These are phyloP conservation scores for Poeciliopsis turrubarensis DNA, from an alignment of 2,113 vertebrate species.

Conservation along the genomic window DNA sequence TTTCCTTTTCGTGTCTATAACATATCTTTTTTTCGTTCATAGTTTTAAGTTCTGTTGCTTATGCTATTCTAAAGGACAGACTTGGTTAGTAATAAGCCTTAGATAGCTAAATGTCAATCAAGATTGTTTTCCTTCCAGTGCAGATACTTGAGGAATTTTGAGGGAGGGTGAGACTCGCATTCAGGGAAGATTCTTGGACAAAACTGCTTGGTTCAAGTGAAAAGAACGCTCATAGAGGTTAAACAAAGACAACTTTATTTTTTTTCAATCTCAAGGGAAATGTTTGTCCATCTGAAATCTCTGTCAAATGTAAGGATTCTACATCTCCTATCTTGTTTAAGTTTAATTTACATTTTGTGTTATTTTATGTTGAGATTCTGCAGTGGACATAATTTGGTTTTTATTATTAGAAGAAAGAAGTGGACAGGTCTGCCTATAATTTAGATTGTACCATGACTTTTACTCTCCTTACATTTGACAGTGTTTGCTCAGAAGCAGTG, in stretches of 20 bases:
- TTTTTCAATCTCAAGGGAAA: not conserved
- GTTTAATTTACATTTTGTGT: not conserved
- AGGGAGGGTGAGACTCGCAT: constrained; percentile 64
- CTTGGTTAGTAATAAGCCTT: constrained; percentile 71
- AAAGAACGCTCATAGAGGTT: constrained; percentile 24
- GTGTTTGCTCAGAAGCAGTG: too few species aligned
- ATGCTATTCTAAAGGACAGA: constrained; percentile 65
- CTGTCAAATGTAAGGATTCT: not conserved
- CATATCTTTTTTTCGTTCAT: constrained; percentile 65
- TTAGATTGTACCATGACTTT: not conserved
- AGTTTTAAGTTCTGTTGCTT: constrained; percentile 70
- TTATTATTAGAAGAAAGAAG: not conserved
- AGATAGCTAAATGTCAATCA: constrained; percentile 80
- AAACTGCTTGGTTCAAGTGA: constrained; percentile 33
- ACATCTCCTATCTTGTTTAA: not conserved
- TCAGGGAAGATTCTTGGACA: constrained; percentile 48
- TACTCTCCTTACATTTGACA: too few species aligned
- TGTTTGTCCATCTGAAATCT: not conserved
- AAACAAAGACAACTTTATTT: not conserved
- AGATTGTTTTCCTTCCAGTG: constrained; percentile 73
- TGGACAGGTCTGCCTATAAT: not conserved
- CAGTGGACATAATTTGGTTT: not conserved
- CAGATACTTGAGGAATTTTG: constrained; percentile 75
- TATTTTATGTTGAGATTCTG: not conserved
- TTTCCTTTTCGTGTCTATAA: constrained; percentile 57